These are phyloP conservation scores for Nemotelus nigrinus DNA, from an alignment of 2,888 invertebrate species.

Conservation along the genomic window DNA sequence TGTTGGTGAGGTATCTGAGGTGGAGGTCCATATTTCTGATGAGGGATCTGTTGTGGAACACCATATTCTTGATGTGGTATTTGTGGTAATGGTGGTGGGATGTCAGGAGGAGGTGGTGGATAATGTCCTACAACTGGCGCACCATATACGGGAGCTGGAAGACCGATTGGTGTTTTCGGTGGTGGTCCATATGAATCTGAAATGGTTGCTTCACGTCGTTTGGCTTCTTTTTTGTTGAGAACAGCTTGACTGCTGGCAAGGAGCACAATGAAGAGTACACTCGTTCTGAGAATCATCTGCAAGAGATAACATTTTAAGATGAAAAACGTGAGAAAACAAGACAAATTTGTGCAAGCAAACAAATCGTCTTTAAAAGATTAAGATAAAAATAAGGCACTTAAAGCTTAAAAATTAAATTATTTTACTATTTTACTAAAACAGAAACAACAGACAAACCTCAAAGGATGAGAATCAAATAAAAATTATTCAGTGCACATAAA, in stretches of 20 bases:
- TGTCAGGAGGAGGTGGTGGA: conserved; percentile 66
- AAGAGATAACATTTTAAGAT: conserved; percentile 39
- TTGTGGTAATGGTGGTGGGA: conserved; percentile 63
- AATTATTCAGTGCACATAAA: too few relatives aligned
- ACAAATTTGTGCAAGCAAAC: conserved; percentile 2
- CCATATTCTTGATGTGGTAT: conserved; percentile 64
- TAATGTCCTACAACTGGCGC: conserved; percentile 66
- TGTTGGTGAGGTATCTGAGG: conserved; percentile 59
- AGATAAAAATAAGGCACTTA: too few relatives aligned
- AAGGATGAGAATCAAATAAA: too few relatives aligned
- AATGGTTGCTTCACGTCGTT: conserved; percentile 62
- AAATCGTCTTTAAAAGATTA: not conserved
- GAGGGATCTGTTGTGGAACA: conserved; percentile 65
- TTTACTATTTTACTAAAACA: too few relatives aligned
- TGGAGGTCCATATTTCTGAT: conserved; percentile 62
- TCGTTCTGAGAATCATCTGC: conserved; percentile 55
- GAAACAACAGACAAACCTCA: too few relatives aligned
- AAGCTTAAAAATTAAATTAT: too few relatives aligned
- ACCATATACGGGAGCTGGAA: conserved; percentile 71
- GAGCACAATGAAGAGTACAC: conserved; percentile 53
- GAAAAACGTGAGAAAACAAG: not conserved
- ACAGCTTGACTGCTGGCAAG: conserved; percentile 54
- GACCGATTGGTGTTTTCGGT: conserved; percentile 64
- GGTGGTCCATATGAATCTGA: conserved; percentile 68
- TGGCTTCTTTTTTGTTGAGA: conserved; percentile 55